These are phyloP conservation scores for Myotis lucifugus DNA, from an alignment of 2,113 vertebrate species.

Conservation along the genomic window DNA sequence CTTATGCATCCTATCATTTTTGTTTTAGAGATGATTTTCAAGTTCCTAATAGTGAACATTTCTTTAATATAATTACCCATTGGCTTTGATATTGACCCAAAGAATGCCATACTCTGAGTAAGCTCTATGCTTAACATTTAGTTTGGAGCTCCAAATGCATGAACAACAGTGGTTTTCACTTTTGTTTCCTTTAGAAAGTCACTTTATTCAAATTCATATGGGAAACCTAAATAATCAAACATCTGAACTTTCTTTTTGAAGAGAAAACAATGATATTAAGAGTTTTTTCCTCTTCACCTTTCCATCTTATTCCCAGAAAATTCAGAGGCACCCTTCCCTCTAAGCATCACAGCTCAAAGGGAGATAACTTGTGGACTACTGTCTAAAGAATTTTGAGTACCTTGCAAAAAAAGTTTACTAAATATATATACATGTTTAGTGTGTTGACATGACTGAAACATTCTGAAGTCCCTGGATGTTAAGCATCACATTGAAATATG, in stretches of 20 bases:
- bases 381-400: conserved; percentile 1
- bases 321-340: neutral
- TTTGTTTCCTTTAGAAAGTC: neutral
- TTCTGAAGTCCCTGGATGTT: conserved; percentile 1
- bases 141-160: neutral
- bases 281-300: neutral
- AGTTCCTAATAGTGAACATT: neutral
- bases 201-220: neutral
- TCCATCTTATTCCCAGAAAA: neutral
- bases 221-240: neutral
- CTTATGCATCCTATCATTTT: neutral
- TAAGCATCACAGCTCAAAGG: neutral
- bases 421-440: neutral
- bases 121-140: neutral
- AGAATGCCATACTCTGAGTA: neutral
- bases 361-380: neutral
- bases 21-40: neutral
- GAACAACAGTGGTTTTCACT: neutral
- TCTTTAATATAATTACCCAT: neutral
- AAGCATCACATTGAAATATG: conserved; percentile 40
- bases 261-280: neutral
- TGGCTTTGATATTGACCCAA: neutral
- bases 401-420: neutral
- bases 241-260: neutral
- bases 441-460: conserved; percentile 19